A percentile compares a stretch with the other conserved stretches of the same genome.
Evolutionary conservation across 2,113 vertebrate species (phyloP).

Genomic region (human (Homo sapiens)): DNA sequence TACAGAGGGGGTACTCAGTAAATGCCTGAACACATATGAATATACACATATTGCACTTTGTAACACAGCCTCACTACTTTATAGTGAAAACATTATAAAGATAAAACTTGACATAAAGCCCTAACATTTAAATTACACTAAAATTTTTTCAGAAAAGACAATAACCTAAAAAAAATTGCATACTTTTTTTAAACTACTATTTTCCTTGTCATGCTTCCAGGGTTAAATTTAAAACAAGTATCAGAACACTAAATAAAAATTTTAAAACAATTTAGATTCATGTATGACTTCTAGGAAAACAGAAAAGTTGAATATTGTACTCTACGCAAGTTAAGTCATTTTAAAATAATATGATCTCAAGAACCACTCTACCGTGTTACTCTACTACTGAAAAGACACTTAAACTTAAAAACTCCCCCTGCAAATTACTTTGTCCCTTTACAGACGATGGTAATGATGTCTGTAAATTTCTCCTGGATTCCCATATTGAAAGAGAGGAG

Average conservation of each 20-base stretch:
- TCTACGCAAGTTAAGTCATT: background rate
- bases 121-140: constrained; percentile 3
- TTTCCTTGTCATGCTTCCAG: constrained; percentile 19
- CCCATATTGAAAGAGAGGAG: constrained; percentile 21
- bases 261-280: constrained; percentile 30
- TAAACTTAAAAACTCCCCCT: background rate
- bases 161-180: constrained; percentile 19
- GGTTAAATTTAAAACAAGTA: background rate
- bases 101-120: constrained; percentile 30
- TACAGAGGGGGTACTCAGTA: background rate
- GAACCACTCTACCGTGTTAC: background rate
- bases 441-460: background rate
- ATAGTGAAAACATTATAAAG: background rate
- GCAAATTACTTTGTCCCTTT: background rate
- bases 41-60: background rate
- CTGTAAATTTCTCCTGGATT: background rate
- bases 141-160: constrained; percentile 3
- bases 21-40: background rate
- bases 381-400: background rate
- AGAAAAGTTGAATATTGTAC: background rate
- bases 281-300: constrained; percentile 13
- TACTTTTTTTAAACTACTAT: background rate
- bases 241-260: constrained; percentile 29
- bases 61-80: background rate
- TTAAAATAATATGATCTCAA: constrained; percentile 51